phyloP scores from a whole-genome alignment of 1,140 invertebrate species.

The Acromyrmex echinatior region DNA sequence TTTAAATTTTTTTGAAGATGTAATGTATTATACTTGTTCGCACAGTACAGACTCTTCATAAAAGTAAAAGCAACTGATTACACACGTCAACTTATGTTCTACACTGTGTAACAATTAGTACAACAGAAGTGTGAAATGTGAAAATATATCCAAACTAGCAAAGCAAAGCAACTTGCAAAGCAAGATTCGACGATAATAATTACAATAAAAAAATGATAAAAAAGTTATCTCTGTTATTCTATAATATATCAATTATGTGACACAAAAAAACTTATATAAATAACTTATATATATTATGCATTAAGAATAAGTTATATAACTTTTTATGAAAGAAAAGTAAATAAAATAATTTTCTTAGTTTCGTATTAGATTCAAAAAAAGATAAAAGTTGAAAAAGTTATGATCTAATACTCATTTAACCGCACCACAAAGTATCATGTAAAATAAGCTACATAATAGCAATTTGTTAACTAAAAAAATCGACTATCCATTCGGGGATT shows the following conservation, averaged over 20 bases:
- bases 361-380: neutral
- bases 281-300: neutral
- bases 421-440: neutral
- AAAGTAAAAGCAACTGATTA: constrained; percentile 30
- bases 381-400: neutral
- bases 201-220: neutral
- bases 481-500: too few species aligned
- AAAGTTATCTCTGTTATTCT: neutral
- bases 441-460: neutral
- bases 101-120: constrained; percentile 21
- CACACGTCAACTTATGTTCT: neutral
- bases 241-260: neutral
- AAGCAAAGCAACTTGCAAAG: neutral
- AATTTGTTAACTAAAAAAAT: neutral
- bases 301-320: neutral
- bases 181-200: neutral
- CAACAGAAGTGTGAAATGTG: constrained; percentile 52
- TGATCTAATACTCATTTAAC: neutral
- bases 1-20: too few species aligned
- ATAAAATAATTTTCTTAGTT: neutral
- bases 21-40: neutral
- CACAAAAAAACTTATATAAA: neutral
- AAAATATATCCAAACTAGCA: constrained; percentile 14
- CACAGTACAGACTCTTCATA: neutral
- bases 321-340: neutral